Evolutionary conservation across 1,140 invertebrate genomes (phyloP).

Genomic region (Drosophila santomea): DNA sequence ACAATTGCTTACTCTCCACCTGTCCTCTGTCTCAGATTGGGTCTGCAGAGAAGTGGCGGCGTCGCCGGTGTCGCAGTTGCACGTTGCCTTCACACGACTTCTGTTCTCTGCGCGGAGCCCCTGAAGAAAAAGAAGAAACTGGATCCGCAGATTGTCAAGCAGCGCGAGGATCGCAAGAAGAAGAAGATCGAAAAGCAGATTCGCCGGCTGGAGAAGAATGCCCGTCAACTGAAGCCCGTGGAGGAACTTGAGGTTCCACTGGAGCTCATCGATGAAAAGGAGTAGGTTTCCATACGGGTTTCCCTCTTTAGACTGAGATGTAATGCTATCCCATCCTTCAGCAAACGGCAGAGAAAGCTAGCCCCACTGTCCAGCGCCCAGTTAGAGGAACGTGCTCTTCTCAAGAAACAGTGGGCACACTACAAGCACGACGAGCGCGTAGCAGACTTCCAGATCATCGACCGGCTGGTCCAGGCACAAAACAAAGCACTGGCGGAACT

Average conservation of each 20-base stretch:
- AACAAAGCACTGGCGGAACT: slow-evolving; percentile 91
- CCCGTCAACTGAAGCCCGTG: slow-evolving; percentile 92
- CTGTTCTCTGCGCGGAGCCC: slow-evolving; percentile 88
- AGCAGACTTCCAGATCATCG: slow-evolving; percentile 88
- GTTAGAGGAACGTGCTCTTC: slow-evolving; percentile 86
- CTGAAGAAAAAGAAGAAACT: slow-evolving; percentile 94
- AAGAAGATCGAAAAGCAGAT: slow-evolving; percentile 94
- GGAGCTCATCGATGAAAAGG: slow-evolving; percentile 87
- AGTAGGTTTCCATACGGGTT: slow-evolving; percentile 85
- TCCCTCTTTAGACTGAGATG: not conserved
- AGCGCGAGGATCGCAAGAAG: slow-evolving; percentile 91
- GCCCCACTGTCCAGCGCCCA: slow-evolving; percentile 85
- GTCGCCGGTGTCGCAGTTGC: slow-evolving; percentile 14
- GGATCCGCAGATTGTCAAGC: slow-evolving; percentile 91
- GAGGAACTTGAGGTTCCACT: slow-evolving; percentile 91
- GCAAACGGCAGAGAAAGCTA: slow-evolving; percentile 86
- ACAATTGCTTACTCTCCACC: too few relatives aligned
- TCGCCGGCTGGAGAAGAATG: slow-evolving; percentile 90
- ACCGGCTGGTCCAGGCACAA: slow-evolving; percentile 89
- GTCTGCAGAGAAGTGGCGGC: slow-evolving; percentile 30
- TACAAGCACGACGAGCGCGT: slow-evolving; percentile 89
- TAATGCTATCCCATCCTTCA: slow-evolving; percentile 68
- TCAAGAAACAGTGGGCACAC: slow-evolving; percentile 90
- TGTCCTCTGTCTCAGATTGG: slow-evolving; percentile 32
- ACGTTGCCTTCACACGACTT: slow-evolving; percentile 66